These are phyloP conservation scores for Molossus molossus DNA, from an alignment of 2,797 vertebrate genomes.

Conservation along the genomic window DNA sequence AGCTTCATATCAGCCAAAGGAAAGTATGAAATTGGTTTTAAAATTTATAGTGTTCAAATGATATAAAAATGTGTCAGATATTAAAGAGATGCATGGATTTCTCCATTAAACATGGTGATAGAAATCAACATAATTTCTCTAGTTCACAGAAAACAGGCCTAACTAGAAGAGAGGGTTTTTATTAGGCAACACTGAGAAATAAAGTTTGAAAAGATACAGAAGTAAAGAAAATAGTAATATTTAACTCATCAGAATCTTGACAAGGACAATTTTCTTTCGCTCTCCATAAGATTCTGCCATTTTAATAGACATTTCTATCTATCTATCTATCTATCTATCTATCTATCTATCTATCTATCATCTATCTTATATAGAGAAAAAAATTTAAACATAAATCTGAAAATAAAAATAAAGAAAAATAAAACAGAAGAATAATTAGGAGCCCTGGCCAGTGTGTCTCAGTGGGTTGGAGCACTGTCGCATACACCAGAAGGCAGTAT, in stretches of 20 bases:
- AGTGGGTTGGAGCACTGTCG: background rate
- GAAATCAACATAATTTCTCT: background rate
- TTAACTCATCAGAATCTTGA: background rate
- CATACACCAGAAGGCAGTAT: background rate
- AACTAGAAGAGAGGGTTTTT: background rate
- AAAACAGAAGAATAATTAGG: background rate
- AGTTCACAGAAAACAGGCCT: background rate
- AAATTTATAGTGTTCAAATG: background rate
- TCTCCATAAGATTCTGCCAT: background rate
- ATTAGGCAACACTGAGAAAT: background rate
- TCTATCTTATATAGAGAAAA: background rate
- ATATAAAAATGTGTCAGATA: background rate
- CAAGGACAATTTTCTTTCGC: background rate
- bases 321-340: too few relatives aligned
- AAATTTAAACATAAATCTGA: background rate
- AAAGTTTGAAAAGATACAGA: background rate
- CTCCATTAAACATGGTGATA: background rate
- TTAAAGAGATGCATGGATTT: background rate
- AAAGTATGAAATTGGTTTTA: slow-evolving; percentile 33
- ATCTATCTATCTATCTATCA: too few relatives aligned
- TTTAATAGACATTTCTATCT: background rate
- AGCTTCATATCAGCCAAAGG: background rate
- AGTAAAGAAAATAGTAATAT: background rate
- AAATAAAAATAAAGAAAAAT: background rate
- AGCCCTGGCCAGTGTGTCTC: background rate